phyloP scores from a whole-genome alignment of 2,797 vertebrate genomes.

The Odontamblyopus rebecca region DNA sequence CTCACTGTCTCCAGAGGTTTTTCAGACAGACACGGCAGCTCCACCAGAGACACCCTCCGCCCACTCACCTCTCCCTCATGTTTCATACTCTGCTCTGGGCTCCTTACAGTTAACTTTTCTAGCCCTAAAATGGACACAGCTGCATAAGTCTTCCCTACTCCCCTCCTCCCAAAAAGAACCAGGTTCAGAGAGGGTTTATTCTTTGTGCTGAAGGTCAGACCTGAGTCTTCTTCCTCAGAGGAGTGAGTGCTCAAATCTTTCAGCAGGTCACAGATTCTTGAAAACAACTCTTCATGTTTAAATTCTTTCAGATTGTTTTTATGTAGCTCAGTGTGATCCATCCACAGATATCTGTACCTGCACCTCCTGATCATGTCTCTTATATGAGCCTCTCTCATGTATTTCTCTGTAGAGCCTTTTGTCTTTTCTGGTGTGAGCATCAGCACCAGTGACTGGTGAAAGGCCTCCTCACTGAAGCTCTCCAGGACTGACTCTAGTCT shows the following conservation, averaged over 20 bases:
- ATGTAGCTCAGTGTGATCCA: neutral
- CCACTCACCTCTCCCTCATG: conserved; percentile 11
- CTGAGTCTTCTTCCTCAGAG: conserved; percentile 8
- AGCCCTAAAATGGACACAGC: conserved; percentile 25
- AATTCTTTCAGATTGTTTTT: neutral
- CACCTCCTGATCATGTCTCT: neutral
- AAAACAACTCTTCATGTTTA: neutral
- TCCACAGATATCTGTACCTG: neutral
- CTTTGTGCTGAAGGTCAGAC: neutral
- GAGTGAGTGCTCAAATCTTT: too few relatives aligned
- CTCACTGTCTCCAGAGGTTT: conserved; percentile 27
- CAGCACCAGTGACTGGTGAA: neutral
- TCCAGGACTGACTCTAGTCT: neutral
- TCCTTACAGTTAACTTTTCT: neutral
- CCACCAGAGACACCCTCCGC: conserved; percentile 19
- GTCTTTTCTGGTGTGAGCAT: neutral
- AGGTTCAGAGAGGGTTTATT: conserved; percentile 11
- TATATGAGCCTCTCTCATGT: neutral
- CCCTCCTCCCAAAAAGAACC: conserved; percentile 30
- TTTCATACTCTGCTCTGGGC: conserved; percentile 5
- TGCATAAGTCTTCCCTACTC: conserved; percentile 20
- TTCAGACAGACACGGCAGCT: conserved; percentile 41
- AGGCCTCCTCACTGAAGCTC: neutral
- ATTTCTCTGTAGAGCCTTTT: neutral
- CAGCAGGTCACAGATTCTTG: neutral